Percentiles rank a stretch among this genome's conserved stretches.
phyloP scores from a whole-genome alignment of 2,113 vertebrate genomes.

The Burhinus oedicnemus region DNA sequence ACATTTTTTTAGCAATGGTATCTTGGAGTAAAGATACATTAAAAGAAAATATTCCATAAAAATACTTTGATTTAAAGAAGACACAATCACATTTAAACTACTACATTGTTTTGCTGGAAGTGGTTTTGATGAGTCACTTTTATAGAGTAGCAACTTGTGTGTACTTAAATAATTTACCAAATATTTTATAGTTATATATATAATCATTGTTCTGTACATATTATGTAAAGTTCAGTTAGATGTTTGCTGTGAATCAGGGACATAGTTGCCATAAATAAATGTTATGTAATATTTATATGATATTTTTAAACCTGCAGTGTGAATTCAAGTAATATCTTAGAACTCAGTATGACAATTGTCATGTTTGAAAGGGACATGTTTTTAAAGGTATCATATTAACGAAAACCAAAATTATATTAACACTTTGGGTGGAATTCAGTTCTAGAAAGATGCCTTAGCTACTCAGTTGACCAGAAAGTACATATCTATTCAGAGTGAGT shows the following conservation, averaged over 20 bases:
- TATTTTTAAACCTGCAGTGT: not conserved
- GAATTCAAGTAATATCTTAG: not conserved
- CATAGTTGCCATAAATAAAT: not conserved
- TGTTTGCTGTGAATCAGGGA: not conserved
- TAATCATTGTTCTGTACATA: not conserved
- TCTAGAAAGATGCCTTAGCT: not conserved
- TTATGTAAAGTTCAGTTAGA: not conserved
- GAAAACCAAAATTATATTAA: not conserved
- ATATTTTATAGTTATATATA: not conserved
- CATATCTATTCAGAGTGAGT: not conserved
- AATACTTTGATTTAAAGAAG: not conserved
- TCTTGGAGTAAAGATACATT: not conserved
- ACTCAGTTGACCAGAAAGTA: not conserved
- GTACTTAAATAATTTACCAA: not conserved
- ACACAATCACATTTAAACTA: not conserved
- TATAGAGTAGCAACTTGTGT: not conserved
- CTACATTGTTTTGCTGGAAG: not conserved
- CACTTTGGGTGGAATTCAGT: not conserved
- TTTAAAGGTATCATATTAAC: not conserved
- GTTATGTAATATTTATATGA: not conserved
- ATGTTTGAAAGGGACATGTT: not conserved
- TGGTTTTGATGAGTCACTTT: not conserved
- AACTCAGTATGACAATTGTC: not conserved
- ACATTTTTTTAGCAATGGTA: not conserved
- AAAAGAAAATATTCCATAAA: not conserved